Evolutionary conservation across 2,888 invertebrate genomes (phyloP).

Genomic region (Calliopum simillimum): DNA sequence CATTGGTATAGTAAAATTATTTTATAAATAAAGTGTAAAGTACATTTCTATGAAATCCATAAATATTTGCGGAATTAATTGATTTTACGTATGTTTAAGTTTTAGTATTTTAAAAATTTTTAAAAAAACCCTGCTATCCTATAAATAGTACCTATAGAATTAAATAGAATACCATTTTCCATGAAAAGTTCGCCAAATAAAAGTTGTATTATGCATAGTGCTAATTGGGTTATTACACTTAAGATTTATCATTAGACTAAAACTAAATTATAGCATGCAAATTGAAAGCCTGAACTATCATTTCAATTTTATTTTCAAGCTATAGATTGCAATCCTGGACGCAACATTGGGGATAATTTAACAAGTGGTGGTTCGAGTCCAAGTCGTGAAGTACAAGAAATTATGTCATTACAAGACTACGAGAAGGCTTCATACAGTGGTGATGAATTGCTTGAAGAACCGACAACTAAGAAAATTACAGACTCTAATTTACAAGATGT

Average conservation of each 20-base stretch:
- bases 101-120: too few species aligned
- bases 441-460: slow-evolving; percentile 50
- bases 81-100: neutral
- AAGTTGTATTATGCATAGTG: too few species aligned
- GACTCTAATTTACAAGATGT: neutral
- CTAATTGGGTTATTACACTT: too few species aligned
- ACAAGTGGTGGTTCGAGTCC: slow-evolving; percentile 90
- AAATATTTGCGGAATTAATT: neutral
- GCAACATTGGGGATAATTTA: slow-evolving; percentile 61
- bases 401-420: slow-evolving; percentile 77
- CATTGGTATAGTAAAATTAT: slow-evolving; percentile 46
- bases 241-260: neutral
- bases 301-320: slow-evolving; percentile 42
- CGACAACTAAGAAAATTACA: slow-evolving; percentile 21
- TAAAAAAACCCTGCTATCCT: too few species aligned
- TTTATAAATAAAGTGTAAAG: too few species aligned
- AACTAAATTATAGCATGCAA: neutral
- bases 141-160: too few species aligned
- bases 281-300: neutral
- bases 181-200: too few species aligned
- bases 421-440: slow-evolving; percentile 52
- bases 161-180: too few species aligned
- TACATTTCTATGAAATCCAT: too few species aligned
- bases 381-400: slow-evolving; percentile 90
- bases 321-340: slow-evolving; percentile 59